Percentiles rank a stretch among this genome's conserved stretches.
phyloP scores from a whole-genome alignment of 2,113 vertebrate genomes.

The Indri indri region DNA sequence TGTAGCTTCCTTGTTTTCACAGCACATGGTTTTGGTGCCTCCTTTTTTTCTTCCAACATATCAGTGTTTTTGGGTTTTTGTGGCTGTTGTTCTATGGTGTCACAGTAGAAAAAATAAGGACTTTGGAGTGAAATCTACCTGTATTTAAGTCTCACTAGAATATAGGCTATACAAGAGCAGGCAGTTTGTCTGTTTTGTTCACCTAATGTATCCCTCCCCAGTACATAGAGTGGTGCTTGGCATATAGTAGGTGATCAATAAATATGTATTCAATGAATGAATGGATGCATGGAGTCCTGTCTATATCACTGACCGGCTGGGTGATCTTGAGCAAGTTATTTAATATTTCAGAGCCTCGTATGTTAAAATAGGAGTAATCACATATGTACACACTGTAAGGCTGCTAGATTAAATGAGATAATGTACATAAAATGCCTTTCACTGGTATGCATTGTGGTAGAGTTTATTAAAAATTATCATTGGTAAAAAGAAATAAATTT shows the following conservation, averaged over 20 bases:
- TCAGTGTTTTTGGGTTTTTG: neutral
- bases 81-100: neutral
- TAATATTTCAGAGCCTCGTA: conserved; percentile 10
- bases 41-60: neutral
- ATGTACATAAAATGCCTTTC: neutral
- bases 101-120: conserved; percentile 14
- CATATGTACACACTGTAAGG: neutral
- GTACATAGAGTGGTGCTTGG: neutral
- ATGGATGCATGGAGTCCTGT: neutral
- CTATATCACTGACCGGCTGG: neutral
- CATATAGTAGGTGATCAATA: conserved; percentile 3
- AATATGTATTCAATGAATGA: conserved; percentile 18
- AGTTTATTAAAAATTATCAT: conserved; percentile 17
- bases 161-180: neutral
- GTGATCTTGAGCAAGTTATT: conserved; percentile 30
- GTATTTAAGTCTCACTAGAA: neutral
- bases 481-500: neutral
- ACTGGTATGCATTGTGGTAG: neutral
- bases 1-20: conserved; percentile 1
- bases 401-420: neutral
- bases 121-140: conserved; percentile 26
- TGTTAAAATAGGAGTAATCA: conserved; percentile 30
- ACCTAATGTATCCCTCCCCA: neutral
- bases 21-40: neutral
- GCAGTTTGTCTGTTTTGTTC: neutral